Base-by-base conservation (phyloP, 2,113 vertebrate genomes). In the Willisornis vidua region DNA sequence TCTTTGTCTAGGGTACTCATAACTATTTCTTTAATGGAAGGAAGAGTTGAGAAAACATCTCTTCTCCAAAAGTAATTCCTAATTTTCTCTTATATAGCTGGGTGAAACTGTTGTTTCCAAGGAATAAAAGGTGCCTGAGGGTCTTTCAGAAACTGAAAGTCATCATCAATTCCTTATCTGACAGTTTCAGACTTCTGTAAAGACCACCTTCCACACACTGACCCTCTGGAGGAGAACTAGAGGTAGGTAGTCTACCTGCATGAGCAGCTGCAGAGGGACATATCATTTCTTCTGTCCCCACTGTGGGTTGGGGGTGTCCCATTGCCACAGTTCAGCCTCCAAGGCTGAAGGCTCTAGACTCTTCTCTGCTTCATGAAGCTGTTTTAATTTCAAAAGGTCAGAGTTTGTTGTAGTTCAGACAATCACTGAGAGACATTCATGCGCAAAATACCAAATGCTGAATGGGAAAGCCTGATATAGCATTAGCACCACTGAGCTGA, bases 401-500 rank as follows among this genome's bases (percentile, higher is more conserved):
- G 39, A 61, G 26, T 63, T 71, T 63, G 7, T 58, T 84, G 24
- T 33, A 84, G 62, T 75, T 83, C 48, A 58, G 23, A 26, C 68
- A 14, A 25, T 35, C 35, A 46, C 52, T 23, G 39, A 57, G 22
- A 41, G 2, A 10, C 14, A 19, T 54, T 58, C 0, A 0, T 58
- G 19, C 8, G 39, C 0, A 0, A 33, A 12, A 54, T 14, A 54
- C 13, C 35, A 80, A 73, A 63, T 25, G 15, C 17, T 46, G 25
- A 77, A 59, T 28, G 17, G 25, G 51, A 85, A 86, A 71, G 29
- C 8, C 41, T 33, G 26, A 19, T 19, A 20, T 7, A 66, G 65
- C 31, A 49, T 14, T 14, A 58, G 4, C 57, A 49, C 5, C 23
- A 41, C 49, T 51, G 45, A 87, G 43, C 43, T 87, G 41, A 72